Conservation (phyloP, 2,888 invertebrate genomes). For the Limnephilus marmoratus region DNA sequence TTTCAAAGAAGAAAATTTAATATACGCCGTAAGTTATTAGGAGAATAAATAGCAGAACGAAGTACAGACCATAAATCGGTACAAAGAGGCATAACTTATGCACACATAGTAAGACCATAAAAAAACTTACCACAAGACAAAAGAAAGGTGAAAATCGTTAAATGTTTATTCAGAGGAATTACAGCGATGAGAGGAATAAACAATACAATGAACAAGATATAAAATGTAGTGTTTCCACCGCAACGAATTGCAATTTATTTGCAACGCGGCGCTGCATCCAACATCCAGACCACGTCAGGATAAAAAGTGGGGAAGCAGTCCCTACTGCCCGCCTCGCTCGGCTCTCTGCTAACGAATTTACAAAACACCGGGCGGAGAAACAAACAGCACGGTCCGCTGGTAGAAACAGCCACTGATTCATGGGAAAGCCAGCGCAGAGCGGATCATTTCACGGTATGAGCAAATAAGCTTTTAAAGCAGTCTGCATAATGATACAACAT, state of each 20-base stretch:
- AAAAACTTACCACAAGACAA: background rate
- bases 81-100: background rate
- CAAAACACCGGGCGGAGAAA: background rate
- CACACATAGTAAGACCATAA: background rate
- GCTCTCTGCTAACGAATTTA: slow-evolving; percentile 16
- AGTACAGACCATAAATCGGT: background rate
- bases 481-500: background rate
- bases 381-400: background rate
- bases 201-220: slow-evolving; percentile 13
- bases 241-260: slow-evolving; percentile 18
- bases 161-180: background rate
- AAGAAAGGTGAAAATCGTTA: background rate
- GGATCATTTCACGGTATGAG: background rate
- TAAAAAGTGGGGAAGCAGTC: background rate
- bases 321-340: background rate
- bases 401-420: background rate
- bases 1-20: background rate
- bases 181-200: slow-evolving; percentile 9
- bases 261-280: slow-evolving; percentile 19
- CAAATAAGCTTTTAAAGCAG: background rate
- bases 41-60: background rate
- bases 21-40: background rate
- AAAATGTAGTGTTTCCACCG: slow-evolving; percentile 10
- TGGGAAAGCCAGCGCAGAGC: background rate
- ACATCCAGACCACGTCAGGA: slow-evolving; percentile 12